Evolutionary conservation across 2,113 vertebrate genomes (phyloP).

Genomic region (Triplophysa dalaica): DNA sequence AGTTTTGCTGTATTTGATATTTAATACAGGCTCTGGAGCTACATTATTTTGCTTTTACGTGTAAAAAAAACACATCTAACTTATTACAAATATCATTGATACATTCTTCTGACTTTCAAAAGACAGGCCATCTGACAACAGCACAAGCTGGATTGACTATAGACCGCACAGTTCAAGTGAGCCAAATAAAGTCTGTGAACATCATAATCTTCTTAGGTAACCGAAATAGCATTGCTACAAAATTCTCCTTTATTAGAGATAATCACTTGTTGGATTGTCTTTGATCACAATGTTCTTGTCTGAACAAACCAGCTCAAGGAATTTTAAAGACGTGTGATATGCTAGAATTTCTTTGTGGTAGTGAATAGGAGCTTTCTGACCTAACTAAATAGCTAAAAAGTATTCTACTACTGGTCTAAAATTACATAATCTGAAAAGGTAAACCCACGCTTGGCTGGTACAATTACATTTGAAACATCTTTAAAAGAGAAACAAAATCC

Average conservation of each 20-base stretch:
- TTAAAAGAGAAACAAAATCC: neutral
- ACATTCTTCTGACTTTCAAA: neutral
- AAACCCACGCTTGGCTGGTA: neutral
- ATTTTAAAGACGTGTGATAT: slow-evolving; percentile 17
- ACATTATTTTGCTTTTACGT: neutral
- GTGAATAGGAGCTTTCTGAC: neutral
- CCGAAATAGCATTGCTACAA: slow-evolving; percentile 22
- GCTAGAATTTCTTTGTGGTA: slow-evolving; percentile 13
- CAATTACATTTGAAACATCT: neutral
- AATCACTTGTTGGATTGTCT: slow-evolving; percentile 34
- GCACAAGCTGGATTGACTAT: neutral
- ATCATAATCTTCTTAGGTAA: slow-evolving; percentile 39
- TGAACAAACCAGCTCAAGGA: slow-evolving; percentile 15
- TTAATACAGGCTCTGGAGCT: neutral
- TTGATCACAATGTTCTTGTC: slow-evolving; percentile 39
- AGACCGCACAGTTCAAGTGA: neutral
- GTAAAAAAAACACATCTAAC: too few species aligned
- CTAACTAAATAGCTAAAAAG: neutral
- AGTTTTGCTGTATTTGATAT: too few species aligned
- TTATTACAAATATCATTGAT: neutral
- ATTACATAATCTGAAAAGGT: neutral
- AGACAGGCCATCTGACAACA: slow-evolving; percentile 14
- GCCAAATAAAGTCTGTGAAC: slow-evolving; percentile 28
- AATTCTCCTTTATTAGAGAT: slow-evolving; percentile 33
- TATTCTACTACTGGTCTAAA: neutral